Percentiles rank a stretch among this genome's conserved stretches.
Conservation (phyloP, 2,797 vertebrate genomes). For the Lemur catta region DNA sequence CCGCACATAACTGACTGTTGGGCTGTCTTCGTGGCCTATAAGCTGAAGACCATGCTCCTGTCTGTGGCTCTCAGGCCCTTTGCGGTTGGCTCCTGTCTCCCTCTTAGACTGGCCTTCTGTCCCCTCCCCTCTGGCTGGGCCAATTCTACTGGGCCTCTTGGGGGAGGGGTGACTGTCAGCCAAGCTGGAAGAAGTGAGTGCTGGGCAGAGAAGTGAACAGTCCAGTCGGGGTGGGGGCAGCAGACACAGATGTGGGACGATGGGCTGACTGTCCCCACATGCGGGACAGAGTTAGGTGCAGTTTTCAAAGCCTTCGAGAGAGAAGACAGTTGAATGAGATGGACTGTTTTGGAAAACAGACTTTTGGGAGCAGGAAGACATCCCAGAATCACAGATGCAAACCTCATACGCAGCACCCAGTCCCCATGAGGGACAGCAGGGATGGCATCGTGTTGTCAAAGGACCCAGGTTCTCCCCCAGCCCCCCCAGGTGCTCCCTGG, state of each 20-base stretch:
- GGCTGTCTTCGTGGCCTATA: accelerated
- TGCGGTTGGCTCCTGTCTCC: accelerated
- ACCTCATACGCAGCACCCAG: accelerated
- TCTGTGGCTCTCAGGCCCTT: accelerated
- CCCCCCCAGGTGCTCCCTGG: neutral
- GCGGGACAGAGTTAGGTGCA: neutral
- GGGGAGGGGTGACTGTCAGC: neutral
- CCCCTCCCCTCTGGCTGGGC: accelerated
- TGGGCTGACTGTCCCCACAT: neutral
- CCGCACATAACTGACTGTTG: accelerated
- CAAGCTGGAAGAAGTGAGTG: neutral
- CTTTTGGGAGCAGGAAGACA: neutral
- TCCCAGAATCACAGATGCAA: neutral
- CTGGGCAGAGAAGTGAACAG: neutral
- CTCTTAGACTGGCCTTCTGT: neutral
- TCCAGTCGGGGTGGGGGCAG: neutral
- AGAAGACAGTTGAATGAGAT: neutral
- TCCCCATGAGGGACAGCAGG: accelerated
- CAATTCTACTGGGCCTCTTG: neutral
- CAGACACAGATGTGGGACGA: accelerated
- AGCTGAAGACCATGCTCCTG: too few species aligned
- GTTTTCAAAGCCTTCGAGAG: neutral
- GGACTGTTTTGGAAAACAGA: neutral
- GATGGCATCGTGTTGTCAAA: too few species aligned
- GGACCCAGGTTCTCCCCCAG: neutral